Percentiles rank a stretch among this genome's conserved stretches.
These are phyloP conservation scores for Stenopsyche tienmushanensis DNA, from an alignment of 1,140 invertebrate genomes.

Conservation along the genomic window DNA sequence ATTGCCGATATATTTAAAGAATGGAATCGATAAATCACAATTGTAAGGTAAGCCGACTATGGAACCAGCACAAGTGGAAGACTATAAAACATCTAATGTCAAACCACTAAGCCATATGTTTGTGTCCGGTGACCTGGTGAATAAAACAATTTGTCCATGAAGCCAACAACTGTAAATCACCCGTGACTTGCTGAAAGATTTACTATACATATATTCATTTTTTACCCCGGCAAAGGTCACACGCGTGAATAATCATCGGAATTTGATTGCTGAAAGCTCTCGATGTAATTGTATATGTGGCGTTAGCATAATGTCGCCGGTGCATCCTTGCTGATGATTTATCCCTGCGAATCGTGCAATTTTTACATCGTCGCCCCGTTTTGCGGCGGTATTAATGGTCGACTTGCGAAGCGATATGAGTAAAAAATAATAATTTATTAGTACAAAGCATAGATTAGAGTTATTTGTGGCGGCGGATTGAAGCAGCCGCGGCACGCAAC, in stretches of 20 bases:
- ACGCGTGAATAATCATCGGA: too few species aligned
- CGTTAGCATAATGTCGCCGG: too few species aligned
- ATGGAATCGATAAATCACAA: conserved; percentile 27
- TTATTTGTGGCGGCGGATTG: neutral
- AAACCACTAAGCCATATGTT: conserved; percentile 13
- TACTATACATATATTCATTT: neutral
- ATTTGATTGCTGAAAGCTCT: too few species aligned
- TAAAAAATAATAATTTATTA: conserved; percentile 14
- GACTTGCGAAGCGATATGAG: too few species aligned
- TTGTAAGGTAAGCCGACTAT: conserved; percentile 19
- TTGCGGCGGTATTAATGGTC: too few species aligned
- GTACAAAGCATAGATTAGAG: conserved; percentile 2
- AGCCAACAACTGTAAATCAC: conserved; percentile 10
- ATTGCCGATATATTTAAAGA: too few species aligned
- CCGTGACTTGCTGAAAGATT: neutral
- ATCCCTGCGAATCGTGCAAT: too few species aligned
- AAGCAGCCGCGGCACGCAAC: conserved; percentile 12
- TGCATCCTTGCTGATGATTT: too few species aligned
- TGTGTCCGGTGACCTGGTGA: neutral
- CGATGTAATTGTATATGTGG: too few species aligned
- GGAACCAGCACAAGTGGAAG: conserved; percentile 16
- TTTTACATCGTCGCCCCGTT: too few species aligned
- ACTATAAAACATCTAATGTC: conserved; percentile 26
- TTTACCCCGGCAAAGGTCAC: neutral
- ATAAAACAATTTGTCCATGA: conserved; percentile 26